A percentile compares a stretch with the other conserved stretches of the same genome.
Evolutionary conservation across 2,888 invertebrate genomes (phyloP).

Genomic region (Digitonthophagus gazella): DNA sequence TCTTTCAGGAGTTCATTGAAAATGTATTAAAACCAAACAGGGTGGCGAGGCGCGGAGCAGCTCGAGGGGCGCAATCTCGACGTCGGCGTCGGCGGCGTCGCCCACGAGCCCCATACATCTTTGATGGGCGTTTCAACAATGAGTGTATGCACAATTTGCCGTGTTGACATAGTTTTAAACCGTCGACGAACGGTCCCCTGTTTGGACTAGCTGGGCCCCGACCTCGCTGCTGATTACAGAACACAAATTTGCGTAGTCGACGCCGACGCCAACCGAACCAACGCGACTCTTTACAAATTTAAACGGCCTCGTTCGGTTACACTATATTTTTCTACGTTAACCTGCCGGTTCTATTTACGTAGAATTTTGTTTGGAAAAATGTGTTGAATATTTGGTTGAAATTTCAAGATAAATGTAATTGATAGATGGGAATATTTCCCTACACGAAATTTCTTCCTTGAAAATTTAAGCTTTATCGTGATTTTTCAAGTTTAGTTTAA

Average conservation of each 20-base stretch:
- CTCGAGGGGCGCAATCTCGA: constrained; percentile 30
- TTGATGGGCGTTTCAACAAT: constrained; percentile 50
- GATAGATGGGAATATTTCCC: too few species aligned
- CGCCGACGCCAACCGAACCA: constrained; percentile 19
- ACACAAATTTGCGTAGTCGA: constrained; percentile 30
- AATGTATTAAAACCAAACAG: constrained; percentile 52
- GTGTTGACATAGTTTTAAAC: constrained; percentile 53
- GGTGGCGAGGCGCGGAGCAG: constrained; percentile 34
- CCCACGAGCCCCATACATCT: constrained; percentile 46
- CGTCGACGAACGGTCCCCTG: constrained; percentile 31
- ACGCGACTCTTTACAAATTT: constrained; percentile 27
- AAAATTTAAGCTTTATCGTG: too few species aligned
- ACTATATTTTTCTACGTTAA: constrained; percentile 5
- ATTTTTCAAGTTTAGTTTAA: too few species aligned
- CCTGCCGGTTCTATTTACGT: too few species aligned
- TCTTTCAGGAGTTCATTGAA: constrained; percentile 50
- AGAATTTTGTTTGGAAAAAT: too few species aligned
- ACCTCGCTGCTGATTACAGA: constrained; percentile 27
- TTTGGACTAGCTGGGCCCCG: constrained; percentile 22
- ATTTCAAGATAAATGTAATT: too few species aligned
- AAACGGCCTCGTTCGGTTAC: constrained; percentile 17
- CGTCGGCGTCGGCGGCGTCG: constrained; percentile 24
- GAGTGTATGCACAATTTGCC: constrained; percentile 53
- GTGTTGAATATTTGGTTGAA: too few species aligned
- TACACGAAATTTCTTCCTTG: too few species aligned